Evolutionary conservation across 1,140 invertebrate genomes (phyloP), one percentile per base, ranked within the genome.

Genomic region (Rhyacophila brunnea): DNA sequence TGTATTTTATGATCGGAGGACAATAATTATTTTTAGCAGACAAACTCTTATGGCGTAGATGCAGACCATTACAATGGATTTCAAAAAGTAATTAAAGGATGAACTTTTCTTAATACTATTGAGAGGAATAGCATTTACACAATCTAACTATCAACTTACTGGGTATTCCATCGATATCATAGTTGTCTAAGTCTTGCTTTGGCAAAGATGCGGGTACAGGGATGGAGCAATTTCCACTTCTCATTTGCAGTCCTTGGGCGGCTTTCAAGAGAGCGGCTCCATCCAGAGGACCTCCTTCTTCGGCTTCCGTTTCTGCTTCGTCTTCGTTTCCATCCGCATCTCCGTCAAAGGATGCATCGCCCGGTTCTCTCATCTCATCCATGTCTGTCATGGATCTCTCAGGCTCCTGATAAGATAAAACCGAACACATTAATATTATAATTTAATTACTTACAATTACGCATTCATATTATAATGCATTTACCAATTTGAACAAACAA

Each of bases 261-360:
- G 67, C 28, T 78, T 89, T 89, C 0, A 90, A 74, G 56, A 93
- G 75, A 20, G 89, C 87, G 35, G 89, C 90, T 14, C 90, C 91
- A 74, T 93, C 91, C 17, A 95, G 79, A 6, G 92, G 92, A 44
- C 86, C 79, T n/a, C 89, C 87, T 71, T 92, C 87, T 63, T 88
- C 87, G 20, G 83, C 83, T 9, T 71, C 76, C 15, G 45, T 11
- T 67, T 74, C 3, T 59, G 68, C n/a, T 60, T 63, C 28, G 60
- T 70, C 20, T 50, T 66, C 36, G 66, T 64, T 15, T 67, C 66
- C 13, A 62, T 68, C 53, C 48, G 47, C 50, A 23, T 60, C 17
- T 47, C 58, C 40, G 11, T n/a, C 11, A 5, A 40, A n/a, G 15
- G 49, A 36, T 6, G 44, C 40, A 18, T 65, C 56, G 2, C 43